Base-by-base conservation (phyloP, 2,888 invertebrate species). In the Endotricha flammealis region DNA sequence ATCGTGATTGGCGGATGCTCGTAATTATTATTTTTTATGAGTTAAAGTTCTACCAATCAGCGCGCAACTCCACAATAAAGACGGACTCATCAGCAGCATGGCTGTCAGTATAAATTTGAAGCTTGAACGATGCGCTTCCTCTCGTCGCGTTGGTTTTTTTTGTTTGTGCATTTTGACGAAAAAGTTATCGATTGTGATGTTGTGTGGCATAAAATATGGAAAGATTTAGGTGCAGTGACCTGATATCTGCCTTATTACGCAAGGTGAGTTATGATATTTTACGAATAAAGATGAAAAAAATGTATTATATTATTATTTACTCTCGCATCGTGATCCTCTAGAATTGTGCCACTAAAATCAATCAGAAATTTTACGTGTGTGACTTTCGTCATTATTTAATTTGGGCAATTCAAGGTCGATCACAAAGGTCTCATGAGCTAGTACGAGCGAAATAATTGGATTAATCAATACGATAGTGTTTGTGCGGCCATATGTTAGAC, bases 101-200 rank as follows among this genome's bases (percentile, higher is more conserved):
- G 95, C 94, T 94, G 95, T 93, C 95, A 96, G 95, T 97, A 96
- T 96, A 96, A 93, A 96, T 95, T 93, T 94, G 93, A 93, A 91
- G 90, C 90, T 91, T 90, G 90, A 85, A 91, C 89, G 90, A 94
- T 93, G 93, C 90, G 90, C 90, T 92, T 91, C 93, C 93, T 93
- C 91, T 92, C 91, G 90, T 91, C 89, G 88, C 75, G 81, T 87
- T 87, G 88, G 80, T 79, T 83, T 87, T 87, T 87, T 85, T 83
- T 86, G 75, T 83, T 82, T 80, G 77, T 82, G 78, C 73, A 76
- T 69, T 74, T 75, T 74, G 73, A 75, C 81, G 82, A 80, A 76
- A 80, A 86, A 87, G 82, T 66, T 81, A 74, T 79, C 80, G 87
- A 72, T 81, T 88, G 87, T 88, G 83, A 85, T 68, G 78, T 74